A percentile compares a stretch with the other conserved stretches of the same genome.
Evolutionary conservation across 1,140 invertebrate genomes (phyloP).

Genomic region (Apolygus lucorum): DNA sequence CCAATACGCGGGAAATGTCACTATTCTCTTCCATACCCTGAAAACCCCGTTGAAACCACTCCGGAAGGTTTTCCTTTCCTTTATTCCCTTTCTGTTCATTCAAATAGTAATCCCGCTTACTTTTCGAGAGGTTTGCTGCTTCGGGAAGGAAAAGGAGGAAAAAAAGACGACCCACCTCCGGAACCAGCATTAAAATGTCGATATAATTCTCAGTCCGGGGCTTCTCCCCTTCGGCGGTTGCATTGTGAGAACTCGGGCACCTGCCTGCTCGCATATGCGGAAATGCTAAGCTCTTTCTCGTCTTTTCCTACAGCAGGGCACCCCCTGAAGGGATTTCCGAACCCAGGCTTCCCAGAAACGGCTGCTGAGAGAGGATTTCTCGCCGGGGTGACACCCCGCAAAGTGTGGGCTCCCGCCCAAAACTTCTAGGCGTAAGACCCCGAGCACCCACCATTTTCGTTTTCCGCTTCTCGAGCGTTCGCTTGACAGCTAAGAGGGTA

Average conservation of each 20-base stretch:
- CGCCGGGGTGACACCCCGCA: neutral
- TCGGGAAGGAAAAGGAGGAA: neutral
- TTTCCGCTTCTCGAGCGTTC: neutral
- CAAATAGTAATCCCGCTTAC: constrained; percentile 14
- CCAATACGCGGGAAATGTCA: too few species aligned
- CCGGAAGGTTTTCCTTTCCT: too few species aligned
- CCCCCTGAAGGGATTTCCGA: neutral
- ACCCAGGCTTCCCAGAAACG: neutral
- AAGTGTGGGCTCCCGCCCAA: neutral
- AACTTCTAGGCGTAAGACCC: neutral
- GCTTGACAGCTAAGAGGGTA: neutral
- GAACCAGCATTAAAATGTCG: constrained; percentile 9
- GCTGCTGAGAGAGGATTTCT: neutral
- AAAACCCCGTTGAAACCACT: too few species aligned
- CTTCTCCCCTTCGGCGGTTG: neutral
- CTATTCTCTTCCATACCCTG: too few species aligned
- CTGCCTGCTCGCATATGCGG: constrained; percentile 15
- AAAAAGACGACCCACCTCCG: neutral
- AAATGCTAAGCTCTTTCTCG: constrained; percentile 2
- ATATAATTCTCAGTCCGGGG: constrained; percentile 3
- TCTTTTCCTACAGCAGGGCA: neutral
- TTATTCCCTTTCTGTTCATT: neutral
- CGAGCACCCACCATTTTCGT: neutral
- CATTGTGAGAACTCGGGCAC: neutral
- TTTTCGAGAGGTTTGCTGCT: neutral